Base-by-base conservation (phyloP, 2,888 invertebrate genomes). In the Drosophila koepferae region DNA sequence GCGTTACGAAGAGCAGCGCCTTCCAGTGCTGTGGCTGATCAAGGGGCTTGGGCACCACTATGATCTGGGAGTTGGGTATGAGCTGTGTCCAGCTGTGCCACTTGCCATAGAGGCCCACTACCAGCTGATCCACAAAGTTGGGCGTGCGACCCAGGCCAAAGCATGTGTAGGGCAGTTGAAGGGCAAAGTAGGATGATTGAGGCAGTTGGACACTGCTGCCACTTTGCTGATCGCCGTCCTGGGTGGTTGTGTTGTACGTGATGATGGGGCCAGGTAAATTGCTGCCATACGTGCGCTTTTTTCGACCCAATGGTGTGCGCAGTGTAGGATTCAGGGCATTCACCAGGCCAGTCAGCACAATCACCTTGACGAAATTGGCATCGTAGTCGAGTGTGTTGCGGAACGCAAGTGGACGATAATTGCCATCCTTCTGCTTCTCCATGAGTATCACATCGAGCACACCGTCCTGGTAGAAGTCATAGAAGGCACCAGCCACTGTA, bases 81-180 rank as follows among this genome's bases (percentile, higher is more conserved):
- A 99, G 96, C 92, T 98, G 98, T 0, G 96, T 96, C 97, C 98
- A 99, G 67, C 95, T 95, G 79, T 95, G 95, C 0, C 94, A 95
- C 86, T 94, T 94, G 65, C 95, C 95, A n/a, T 95, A 95, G 56
- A 97, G 93, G 10, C 98, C 97, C 2, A 98, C 97, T 63, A 95
- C 96, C 41, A 99, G 94, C 14, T 95, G 95, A 90, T 99, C 99
- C 0, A 99, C 97, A 94, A 99, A 99, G 94, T 99, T 99, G 2
- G 99, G 99, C 43, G 98, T 98, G 69, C 98, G 95, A 3, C 99
- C 99, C n/a, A 99, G 94, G 2, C 99, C 99, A 93, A 99, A 99
- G 77, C 98, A 96, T 0, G 97, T 97, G 92, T 98, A 99, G 0
- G 99, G 99, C 64, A 99, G 94, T 92, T 98, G 98, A n/a, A 99